Evolutionary conservation across 2,113 vertebrate species (phyloP).

Genomic region (Terrapene triunguis): DNA sequence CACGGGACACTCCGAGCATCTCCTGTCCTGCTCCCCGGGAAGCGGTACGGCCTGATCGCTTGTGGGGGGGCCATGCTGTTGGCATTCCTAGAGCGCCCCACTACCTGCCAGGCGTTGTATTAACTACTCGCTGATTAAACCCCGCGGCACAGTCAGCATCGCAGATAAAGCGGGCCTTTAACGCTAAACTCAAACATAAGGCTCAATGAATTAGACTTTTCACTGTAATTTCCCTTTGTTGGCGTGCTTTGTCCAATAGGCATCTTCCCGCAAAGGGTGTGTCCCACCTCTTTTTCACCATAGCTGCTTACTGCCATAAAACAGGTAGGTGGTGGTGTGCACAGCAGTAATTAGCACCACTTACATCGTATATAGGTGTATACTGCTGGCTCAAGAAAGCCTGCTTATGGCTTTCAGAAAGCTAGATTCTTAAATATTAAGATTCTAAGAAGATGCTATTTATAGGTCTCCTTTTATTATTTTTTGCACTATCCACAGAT

Average conservation of each 20-base stretch:
- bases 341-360: neutral
- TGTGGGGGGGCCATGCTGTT: too few species aligned
- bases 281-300: neutral
- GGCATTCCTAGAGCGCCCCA: too few species aligned
- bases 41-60: neutral
- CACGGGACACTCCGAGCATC: neutral
- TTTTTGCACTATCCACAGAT: rapidly evolving
- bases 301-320: neutral
- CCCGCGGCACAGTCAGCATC: too few species aligned
- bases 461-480: rapidly evolving
- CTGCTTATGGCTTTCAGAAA: rapidly evolving
- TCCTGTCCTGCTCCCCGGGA: neutral
- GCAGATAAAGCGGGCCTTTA: neutral
- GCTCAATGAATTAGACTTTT: neutral
- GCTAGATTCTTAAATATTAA: rapidly evolving
- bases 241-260: neutral
- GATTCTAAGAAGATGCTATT: rapidly evolving
- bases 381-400: neutral
- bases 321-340: neutral
- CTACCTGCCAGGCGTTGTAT: too few species aligned
- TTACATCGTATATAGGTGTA: too few species aligned
- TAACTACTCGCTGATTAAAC: too few species aligned
- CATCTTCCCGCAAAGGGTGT: neutral
- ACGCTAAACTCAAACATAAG: too few species aligned
- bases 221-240: neutral